Evolutionary conservation across 2,888 invertebrate genomes (phyloP), one percentile per base, ranked within the genome.

Genomic region (Drosophila kuntzei): DNA sequence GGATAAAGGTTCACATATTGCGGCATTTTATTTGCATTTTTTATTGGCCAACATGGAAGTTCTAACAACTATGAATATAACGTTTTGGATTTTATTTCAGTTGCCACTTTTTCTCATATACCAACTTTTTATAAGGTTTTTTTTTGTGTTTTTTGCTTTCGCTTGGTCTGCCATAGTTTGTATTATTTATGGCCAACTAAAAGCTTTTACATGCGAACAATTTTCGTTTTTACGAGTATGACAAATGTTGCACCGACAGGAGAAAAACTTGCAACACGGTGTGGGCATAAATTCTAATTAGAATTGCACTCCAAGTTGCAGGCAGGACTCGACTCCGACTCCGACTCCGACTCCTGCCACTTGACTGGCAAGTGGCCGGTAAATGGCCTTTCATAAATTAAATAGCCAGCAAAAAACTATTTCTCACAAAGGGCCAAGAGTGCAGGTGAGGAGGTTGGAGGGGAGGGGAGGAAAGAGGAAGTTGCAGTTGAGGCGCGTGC

Each of bases 211-310:
- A 84, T 67, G 75, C 69, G 57, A 51, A 41, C 73, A 63, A 69
- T 80, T 84, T 78, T 76, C 65, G 82, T 76, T 87, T 87, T 83
- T 86, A 75, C 78, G 71, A 74, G 74, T 63, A 70, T 68, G 71
- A 70, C 76, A 77, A 68, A 75, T 67, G 77, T 57, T 25, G 41
- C 43, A 32, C 60, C 20, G 16, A 16, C 46, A 36, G 39, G 39
- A 39, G 2, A 22, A 7, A 20, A 22, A 46, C 49, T 55, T 37
- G 22, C 34, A 27, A 39, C 41, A 51, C 53, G 73, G 75, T 71
- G 77, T 75, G 78, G 80, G 81, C 87, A 87, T 89, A 87, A 89
- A 81, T 89, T 83, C 85, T 79, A 89, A 89, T 89, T 89, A 85
- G 75, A 73, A 69, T 49, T 53, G 61, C 70, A 60, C 60, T 67